Percentiles rank a stretch among this genome's conserved stretches.
phyloP scores from a whole-genome alignment of 2,797 vertebrate species.

The Chrysocyon brachyurus region DNA sequence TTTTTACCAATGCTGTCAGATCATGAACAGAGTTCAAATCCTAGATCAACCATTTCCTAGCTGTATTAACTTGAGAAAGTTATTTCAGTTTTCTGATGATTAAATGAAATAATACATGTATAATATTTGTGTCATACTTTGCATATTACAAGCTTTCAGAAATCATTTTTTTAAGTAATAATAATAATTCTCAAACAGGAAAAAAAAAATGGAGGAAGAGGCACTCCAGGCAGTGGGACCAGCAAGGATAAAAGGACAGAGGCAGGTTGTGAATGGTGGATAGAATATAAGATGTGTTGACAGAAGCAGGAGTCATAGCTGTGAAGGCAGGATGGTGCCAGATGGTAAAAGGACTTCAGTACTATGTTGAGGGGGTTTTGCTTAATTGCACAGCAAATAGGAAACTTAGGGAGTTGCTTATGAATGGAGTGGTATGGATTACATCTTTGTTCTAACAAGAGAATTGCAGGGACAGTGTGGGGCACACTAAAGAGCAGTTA shows the following conservation, averaged over 20 bases:
- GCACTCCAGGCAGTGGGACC: background rate
- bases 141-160: conserved; percentile 5
- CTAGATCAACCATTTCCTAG: conserved; percentile 7
- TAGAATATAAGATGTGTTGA: background rate
- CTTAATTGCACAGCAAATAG: background rate
- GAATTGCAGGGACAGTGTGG: background rate
- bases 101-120: background rate
- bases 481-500: background rate
- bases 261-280: background rate
- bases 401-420: background rate
- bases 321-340: background rate
- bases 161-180: background rate
- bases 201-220: background rate
- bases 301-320: background rate
- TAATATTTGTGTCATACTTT: conserved; percentile 4
- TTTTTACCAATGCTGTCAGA: background rate
- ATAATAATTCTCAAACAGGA: background rate
- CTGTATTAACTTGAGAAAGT: background rate
- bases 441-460: background rate
- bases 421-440: background rate
- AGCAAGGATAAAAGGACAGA: background rate
- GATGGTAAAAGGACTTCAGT: background rate
- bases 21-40: background rate
- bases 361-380: background rate
- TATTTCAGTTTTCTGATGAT: conserved; percentile 52